Evolutionary conservation across 2,797 vertebrate species (phyloP).

Genomic region (Avahi laniger): DNA sequence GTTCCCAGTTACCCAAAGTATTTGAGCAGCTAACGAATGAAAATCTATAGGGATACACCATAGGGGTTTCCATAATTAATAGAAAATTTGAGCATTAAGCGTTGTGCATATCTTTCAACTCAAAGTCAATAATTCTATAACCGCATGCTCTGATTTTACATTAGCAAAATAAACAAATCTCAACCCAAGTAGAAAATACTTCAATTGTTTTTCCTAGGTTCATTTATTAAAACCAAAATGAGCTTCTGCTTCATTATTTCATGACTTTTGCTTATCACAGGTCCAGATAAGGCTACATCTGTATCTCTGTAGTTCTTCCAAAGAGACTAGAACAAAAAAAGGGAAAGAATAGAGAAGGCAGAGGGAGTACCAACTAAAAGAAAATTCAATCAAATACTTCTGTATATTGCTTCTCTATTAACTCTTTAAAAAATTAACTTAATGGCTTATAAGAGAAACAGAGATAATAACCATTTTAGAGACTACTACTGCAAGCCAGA

Average conservation of each 20-base stretch:
- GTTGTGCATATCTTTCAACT: not conserved
- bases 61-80: not conserved
- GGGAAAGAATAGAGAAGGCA: not conserved
- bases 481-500: not conserved
- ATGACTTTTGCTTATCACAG: not conserved
- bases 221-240: not conserved
- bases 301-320: not conserved
- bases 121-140: not conserved
- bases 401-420: not conserved
- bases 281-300: not conserved
- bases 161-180: not conserved
- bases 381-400: not conserved
- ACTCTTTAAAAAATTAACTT: not conserved
- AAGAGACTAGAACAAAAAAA: not conserved
- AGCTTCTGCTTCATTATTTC: constrained; percentile 14
- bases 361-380: not conserved
- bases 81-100: not conserved
- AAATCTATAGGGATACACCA: not conserved
- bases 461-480: not conserved
- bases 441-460: not conserved
- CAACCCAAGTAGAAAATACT: constrained; percentile 13
- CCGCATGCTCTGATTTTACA: not conserved
- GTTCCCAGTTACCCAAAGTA: not conserved
- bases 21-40: not conserved
- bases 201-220: not conserved